These are phyloP conservation scores for Tragulus kanchil DNA, from an alignment of 2,113 vertebrate species.

Conservation along the genomic window DNA sequence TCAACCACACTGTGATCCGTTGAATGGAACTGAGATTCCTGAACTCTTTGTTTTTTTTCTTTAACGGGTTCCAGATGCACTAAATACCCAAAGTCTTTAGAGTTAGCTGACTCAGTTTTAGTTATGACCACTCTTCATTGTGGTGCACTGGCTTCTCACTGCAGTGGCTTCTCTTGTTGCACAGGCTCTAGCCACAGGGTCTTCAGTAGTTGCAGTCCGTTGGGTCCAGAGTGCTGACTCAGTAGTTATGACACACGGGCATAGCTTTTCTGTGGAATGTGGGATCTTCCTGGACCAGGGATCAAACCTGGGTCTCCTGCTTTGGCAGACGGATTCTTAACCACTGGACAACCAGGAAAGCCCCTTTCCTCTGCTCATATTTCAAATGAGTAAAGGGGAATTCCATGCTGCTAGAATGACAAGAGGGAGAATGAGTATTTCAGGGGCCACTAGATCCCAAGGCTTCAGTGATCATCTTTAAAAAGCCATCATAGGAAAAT, in stretches of 20 bases:
- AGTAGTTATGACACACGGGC: neutral
- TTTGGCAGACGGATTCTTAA: neutral
- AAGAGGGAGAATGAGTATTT: neutral
- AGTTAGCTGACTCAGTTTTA: no score
- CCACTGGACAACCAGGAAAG: neutral
- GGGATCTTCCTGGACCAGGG: neutral
- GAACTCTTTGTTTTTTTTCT: no score
- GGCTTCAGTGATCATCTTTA: neutral
- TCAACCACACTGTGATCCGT: neutral
- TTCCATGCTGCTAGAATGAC: neutral
- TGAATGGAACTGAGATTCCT: conserved; percentile 26
- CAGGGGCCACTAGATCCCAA: neutral
- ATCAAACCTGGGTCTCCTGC: neutral
- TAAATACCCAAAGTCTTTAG: no score
- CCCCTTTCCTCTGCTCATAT: neutral
- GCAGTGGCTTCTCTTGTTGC: neutral
- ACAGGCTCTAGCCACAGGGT: neutral
- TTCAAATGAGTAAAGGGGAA: neutral
- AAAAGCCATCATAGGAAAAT: neutral
- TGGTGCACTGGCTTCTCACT: neutral
- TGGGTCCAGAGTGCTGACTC: neutral
- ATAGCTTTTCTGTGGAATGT: neutral
- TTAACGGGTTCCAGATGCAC: no score
- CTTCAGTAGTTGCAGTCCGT: neutral
- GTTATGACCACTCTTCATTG: neutral